A percentile compares a stretch with the other conserved stretches of the same genome.
Evolutionary conservation across 2,888 invertebrate genomes (phyloP).

Genomic region (Silvanus unidentatus): DNA sequence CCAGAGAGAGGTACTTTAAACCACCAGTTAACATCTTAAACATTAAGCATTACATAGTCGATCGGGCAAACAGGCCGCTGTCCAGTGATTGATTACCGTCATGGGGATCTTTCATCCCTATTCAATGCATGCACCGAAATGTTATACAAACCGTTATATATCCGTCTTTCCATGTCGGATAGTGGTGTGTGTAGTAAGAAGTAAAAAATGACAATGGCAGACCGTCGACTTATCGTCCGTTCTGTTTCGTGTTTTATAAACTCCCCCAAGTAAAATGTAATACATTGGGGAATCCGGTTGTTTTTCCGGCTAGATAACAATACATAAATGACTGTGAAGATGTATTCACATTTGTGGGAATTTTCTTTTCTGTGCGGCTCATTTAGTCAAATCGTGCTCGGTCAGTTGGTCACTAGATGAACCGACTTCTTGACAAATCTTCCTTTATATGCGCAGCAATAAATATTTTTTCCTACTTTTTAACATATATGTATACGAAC

Average conservation of each 20-base stretch:
- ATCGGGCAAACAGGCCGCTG: slow-evolving; percentile 35
- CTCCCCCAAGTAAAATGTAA: slow-evolving; percentile 19
- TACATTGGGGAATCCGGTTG: slow-evolving; percentile 27
- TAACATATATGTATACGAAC: too few species aligned
- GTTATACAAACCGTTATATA: too few species aligned
- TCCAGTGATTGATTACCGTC: slow-evolving; percentile 45
- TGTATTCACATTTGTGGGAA: slow-evolving; percentile 45
- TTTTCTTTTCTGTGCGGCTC: slow-evolving; percentile 39
- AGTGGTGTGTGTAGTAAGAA: too few species aligned
- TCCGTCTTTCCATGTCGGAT: slow-evolving; percentile 28
- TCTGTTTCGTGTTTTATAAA: slow-evolving; percentile 40
- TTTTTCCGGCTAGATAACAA: slow-evolving; percentile 37
- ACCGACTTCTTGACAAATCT: slow-evolving; percentile 37
- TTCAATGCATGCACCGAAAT: slow-evolving; percentile 21
- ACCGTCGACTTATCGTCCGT: slow-evolving; percentile 36
- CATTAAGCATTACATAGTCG: slow-evolving; percentile 44
- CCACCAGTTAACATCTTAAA: slow-evolving; percentile 47
- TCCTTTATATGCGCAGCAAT: slow-evolving; percentile 35
- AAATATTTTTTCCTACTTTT: too few species aligned
- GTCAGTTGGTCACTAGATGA: slow-evolving; percentile 45
- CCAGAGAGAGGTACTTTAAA: slow-evolving; percentile 43
- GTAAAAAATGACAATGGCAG: slow-evolving; percentile 23
- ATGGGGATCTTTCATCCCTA: slow-evolving; percentile 34
- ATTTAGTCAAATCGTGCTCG: slow-evolving; percentile 38
- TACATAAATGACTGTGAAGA: slow-evolving; percentile 42